Evolutionary conservation across 2,113 vertebrate genomes (phyloP).

Genomic region (Suncus etruscus): DNA sequence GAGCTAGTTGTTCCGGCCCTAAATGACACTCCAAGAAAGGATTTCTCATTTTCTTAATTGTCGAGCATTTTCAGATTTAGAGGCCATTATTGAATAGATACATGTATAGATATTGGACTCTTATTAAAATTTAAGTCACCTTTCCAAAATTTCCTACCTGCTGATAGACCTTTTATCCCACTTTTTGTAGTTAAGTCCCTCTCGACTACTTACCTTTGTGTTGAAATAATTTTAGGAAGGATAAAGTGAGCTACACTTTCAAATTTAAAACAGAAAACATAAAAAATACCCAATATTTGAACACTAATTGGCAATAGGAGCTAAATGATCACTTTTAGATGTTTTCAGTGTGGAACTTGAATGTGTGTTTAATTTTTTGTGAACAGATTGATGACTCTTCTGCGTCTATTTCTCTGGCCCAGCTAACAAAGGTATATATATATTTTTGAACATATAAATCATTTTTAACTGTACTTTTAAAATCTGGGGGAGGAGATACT

Average conservation of each 20-base stretch:
- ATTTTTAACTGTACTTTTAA: slow-evolving; percentile 72
- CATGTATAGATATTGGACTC: background rate
- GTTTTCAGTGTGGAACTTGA: slow-evolving; percentile 91
- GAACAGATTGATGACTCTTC: slow-evolving; percentile 97
- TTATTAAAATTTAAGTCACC: background rate
- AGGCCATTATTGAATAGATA: background rate
- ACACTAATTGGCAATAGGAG: slow-evolving; percentile 84
- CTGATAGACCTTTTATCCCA: slow-evolving; percentile 14
- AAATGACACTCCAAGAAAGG: background rate
- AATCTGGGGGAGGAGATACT: slow-evolving; percentile 70
- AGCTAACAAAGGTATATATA: slow-evolving; percentile 96
- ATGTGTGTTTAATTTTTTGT: slow-evolving; percentile 95
- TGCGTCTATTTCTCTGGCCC: slow-evolving; percentile 93
- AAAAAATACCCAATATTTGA: slow-evolving; percentile 75
- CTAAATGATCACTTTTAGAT: slow-evolving; percentile 84
- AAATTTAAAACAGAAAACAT: slow-evolving; percentile 63
- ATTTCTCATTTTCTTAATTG: slow-evolving; percentile 38
- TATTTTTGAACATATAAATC: slow-evolving; percentile 85
- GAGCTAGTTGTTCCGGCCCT: no score
- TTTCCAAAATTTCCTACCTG: slow-evolving; percentile 4
- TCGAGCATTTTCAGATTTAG: slow-evolving; percentile 51
- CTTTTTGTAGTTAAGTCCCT: slow-evolving; percentile 40
- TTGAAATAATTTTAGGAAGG: slow-evolving; percentile 40
- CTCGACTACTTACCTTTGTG: slow-evolving; percentile 29
- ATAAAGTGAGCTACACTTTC: slow-evolving; percentile 61